These are phyloP conservation scores for Benitochromis conjunctus DNA, from an alignment of 2,113 vertebrate genomes.

Conservation along the genomic window DNA sequence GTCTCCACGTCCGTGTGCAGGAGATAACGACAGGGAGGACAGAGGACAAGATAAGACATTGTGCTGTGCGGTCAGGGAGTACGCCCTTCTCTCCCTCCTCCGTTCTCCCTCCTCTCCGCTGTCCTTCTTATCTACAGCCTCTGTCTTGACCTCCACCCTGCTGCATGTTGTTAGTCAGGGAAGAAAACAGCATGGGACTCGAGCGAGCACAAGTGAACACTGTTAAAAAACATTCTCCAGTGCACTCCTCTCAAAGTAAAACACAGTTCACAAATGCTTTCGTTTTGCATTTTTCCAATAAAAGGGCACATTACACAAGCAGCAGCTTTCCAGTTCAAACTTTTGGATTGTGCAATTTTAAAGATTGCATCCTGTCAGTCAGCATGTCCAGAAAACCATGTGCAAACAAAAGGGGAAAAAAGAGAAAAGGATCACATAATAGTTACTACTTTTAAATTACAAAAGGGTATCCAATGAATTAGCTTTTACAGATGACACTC, in stretches of 20 bases:
- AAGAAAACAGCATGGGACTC: constrained; percentile 35
- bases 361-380: background rate
- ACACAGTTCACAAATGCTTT: background rate
- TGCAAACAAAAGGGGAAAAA: background rate
- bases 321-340: background rate
- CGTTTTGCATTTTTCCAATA: background rate
- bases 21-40: constrained; percentile 58
- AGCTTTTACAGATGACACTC: background rate
- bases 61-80: constrained; percentile 56
- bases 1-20: constrained; percentile 23
- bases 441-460: background rate
- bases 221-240: constrained; percentile 10
- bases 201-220: constrained; percentile 35
- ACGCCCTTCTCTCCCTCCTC: constrained; percentile 41
- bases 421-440: background rate
- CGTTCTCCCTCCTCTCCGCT: constrained; percentile 31
- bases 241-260: background rate
- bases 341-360: background rate
- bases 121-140: constrained; percentile 60
- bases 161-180: constrained; percentile 36
- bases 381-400: background rate
- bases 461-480: background rate
- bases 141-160: constrained; percentile 62
- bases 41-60: constrained; percentile 67
- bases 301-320: background rate